A percentile compares a stretch with the other conserved stretches of the same genome.
phyloP scores from a whole-genome alignment of 2,113 vertebrate genomes.

The Tenrec ecaudatus region DNA sequence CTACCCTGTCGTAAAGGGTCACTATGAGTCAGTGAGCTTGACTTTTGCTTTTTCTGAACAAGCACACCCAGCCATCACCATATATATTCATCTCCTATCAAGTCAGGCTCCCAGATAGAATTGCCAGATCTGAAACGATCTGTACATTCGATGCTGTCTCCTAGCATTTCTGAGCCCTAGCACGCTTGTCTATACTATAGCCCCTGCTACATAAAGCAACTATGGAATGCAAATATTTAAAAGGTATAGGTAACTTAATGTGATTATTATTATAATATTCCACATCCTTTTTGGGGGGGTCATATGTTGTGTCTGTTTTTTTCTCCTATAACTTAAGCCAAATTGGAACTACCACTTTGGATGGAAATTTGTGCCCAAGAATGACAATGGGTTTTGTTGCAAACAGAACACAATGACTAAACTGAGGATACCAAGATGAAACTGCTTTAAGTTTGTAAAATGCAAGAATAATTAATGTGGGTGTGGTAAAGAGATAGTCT shows the following conservation, averaged over 20 bases:
- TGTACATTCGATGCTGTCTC: not conserved
- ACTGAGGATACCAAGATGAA: no score
- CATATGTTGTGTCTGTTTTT: not conserved
- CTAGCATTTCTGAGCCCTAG: not conserved
- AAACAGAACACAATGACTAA: no score
- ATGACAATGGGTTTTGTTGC: no score
- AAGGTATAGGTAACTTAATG: not conserved
- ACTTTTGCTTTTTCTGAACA: no score
- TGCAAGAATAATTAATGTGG: not conserved
- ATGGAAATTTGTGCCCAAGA: no score
- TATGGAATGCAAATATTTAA: slow-evolving; percentile 1
- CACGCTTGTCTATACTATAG: not conserved
- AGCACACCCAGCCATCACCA: no score
- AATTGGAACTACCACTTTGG: no score
- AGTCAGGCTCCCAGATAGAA: not conserved
- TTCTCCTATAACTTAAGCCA: not conserved
- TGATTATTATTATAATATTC: not conserved
- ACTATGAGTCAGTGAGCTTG: no score
- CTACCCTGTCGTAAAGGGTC: no score
- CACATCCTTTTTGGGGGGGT: not conserved
- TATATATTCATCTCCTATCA: not conserved
- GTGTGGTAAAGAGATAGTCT: not conserved
- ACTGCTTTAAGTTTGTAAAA: not conserved
- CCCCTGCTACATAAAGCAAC: fast-evolving
- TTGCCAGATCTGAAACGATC: not conserved